phyloP scores from a whole-genome alignment of 1,140 invertebrate species.

The Aphelinus atriplicis region DNA sequence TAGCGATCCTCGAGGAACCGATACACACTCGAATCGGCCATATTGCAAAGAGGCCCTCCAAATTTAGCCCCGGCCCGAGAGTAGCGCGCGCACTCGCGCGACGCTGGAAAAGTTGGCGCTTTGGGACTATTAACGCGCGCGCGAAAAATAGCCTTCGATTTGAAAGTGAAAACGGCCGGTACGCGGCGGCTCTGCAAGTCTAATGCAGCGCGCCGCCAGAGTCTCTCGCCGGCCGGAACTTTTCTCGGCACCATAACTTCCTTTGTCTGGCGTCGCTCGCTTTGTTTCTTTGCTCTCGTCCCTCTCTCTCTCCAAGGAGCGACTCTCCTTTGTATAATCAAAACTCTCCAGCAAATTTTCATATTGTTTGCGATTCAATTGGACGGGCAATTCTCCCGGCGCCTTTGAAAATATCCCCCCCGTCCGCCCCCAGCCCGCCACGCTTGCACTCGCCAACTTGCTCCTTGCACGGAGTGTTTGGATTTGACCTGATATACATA shows the following conservation, averaged over 20 bases:
- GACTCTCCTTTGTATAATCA: constrained; percentile 62
- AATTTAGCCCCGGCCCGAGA: background rate
- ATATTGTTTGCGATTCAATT: constrained; percentile 66
- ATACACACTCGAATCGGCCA: constrained; percentile 1
- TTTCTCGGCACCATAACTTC: background rate
- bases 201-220: background rate
- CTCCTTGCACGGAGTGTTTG: too few relatives aligned
- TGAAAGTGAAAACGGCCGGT: constrained; percentile 62
- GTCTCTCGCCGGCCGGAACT: too few relatives aligned
- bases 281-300: background rate
- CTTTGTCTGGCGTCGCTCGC: background rate
- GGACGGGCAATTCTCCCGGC: constrained; percentile 62
- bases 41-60: background rate
- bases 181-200: background rate
- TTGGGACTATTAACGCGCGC: too few relatives aligned
- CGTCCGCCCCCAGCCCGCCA: background rate
- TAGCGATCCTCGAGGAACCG: background rate
- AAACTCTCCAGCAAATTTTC: constrained; percentile 66
- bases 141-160: constrained; percentile 50
- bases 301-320: constrained; percentile 22
- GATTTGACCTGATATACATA: too few relatives aligned
- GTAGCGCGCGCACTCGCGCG: background rate
- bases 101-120: background rate
- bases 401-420: constrained; percentile 59
- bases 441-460: too few relatives aligned